Base-by-base conservation (phyloP, 64 coral and sea anemone species). In the Stichodactyla mertensii region DNA sequence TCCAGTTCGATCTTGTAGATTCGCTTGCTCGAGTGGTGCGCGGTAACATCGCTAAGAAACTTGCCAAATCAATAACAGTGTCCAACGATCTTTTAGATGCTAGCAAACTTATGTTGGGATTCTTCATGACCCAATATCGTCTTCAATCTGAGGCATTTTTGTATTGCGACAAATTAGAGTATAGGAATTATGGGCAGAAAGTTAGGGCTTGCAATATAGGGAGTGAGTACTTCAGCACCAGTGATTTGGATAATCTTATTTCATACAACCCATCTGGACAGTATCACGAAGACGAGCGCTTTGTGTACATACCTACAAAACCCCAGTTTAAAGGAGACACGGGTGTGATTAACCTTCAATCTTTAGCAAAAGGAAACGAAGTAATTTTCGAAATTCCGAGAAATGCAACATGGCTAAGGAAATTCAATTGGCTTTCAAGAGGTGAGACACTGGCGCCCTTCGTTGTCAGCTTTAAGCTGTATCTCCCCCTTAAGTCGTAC, bases 1-100 rank as follows among this genome's bases (percentile, higher is more conserved):
- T 92, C 52, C 91, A 92, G 23, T 92, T 92, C 67, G 86, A 92
- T 9, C 74, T 92, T 26, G 86, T 92, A 66, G 91, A 92, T 26
- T 64, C 91, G 16, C 55, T 92, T 11, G 82, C 91, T 4, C 16
- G 20, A 52, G 83, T 91, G 0, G 64, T 84, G 16, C 79, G 86
- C 31, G 91, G 91, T 60, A 88, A 85, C 7, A 69, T 91, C 52
- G 89, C 84, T 54, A 62, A 86, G 56, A 86, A 82, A 57, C 52
- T 91, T 53, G 55, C 89, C 15, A 54, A 59, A 31, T 60, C 55
- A 36, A 91, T 91, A 53, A 22, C 16, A 2, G 57, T 62, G 5
- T 7, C 60, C 13, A 91, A 91, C 18, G 84, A 91, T 16, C 55
- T 45, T 55, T 55, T 91, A 14, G 52, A 91, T 16, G 84, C 84